Percentiles rank a stretch among this genome's conserved stretches.
These are phyloP conservation scores for Agrilus mali DNA, from an alignment of 2,888 invertebrate genomes.

Conservation along the genomic window DNA sequence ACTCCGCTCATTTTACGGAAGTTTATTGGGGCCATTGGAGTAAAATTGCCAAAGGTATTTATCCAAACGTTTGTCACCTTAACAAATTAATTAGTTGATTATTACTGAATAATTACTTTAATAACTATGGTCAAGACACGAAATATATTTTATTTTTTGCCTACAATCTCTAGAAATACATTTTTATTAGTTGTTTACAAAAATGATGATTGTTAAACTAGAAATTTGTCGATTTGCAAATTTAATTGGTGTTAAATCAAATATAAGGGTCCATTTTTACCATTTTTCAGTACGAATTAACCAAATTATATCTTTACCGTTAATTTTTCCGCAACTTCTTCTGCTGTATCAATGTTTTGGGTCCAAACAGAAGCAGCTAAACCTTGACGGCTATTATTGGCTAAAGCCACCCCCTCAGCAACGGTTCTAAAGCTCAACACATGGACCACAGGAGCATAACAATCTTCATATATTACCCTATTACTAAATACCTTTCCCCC, in stretches of 20 bases:
- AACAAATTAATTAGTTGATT: conserved; percentile 6
- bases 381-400: conserved; percentile 40
- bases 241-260: no score
- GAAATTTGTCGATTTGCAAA: no score
- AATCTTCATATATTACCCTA: conserved; percentile 17
- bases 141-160: neutral
- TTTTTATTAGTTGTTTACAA: no score
- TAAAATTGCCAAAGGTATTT: conserved; percentile 38
- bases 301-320: conserved; percentile 30
- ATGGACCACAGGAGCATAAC: conserved; percentile 33
- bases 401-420: conserved; percentile 41
- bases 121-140: neutral
- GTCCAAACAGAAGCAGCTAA: conserved; percentile 43
- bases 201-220: no score
- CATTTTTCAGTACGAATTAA: no score
- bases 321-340: conserved; percentile 39
- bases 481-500: conserved; percentile 21
- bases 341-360: conserved; percentile 38
- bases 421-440: conserved; percentile 39
- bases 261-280: neutral
- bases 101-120: neutral
- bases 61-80: conserved; percentile 42
- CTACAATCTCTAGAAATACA: conserved; percentile 1
- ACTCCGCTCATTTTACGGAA: conserved; percentile 38
- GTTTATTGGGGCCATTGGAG: conserved; percentile 36